These are phyloP conservation scores for Bradypodion pumilum DNA, from an alignment of 2,797 vertebrate species.

Conservation along the genomic window DNA sequence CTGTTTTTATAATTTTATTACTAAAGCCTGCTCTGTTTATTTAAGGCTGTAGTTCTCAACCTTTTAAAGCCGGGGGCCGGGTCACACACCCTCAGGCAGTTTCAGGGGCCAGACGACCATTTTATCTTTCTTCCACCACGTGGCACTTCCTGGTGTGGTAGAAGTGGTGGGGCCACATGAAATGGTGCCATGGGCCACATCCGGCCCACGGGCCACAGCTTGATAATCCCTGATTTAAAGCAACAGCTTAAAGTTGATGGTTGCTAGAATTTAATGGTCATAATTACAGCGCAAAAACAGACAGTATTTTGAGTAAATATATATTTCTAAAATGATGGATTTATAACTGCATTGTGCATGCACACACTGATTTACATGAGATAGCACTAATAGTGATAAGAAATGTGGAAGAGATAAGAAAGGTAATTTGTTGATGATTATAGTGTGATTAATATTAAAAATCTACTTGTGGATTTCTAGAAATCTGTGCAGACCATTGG, in stretches of 20 bases:
- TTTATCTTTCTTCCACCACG: too few relatives aligned
- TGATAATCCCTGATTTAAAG: too few relatives aligned
- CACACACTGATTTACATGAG: neutral
- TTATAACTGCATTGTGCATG: fast-evolving
- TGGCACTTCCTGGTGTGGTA: too few relatives aligned
- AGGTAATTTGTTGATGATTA: neutral
- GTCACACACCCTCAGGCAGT: too few relatives aligned
- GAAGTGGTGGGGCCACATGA: too few relatives aligned
- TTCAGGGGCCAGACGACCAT: too few relatives aligned
- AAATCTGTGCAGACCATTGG: slow-evolving; percentile 90
- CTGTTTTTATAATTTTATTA: neutral
- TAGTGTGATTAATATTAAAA: neutral
- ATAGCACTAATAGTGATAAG: neutral
- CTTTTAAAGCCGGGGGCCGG: too few relatives aligned
- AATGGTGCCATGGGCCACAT: too few relatives aligned
- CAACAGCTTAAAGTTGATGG: slow-evolving; percentile 12
- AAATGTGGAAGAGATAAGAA: neutral
- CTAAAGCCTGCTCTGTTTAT: neutral
- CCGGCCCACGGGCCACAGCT: too few relatives aligned
- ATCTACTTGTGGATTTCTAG: slow-evolving; percentile 73
- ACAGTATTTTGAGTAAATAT: neutral
- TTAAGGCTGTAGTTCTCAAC: neutral
- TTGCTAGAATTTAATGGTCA: neutral
- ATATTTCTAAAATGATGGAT: neutral
- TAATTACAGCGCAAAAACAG: slow-evolving; percentile 5